phyloP scores from a whole-genome alignment of 1,140 invertebrate species.

The Ylistrum balloti region DNA sequence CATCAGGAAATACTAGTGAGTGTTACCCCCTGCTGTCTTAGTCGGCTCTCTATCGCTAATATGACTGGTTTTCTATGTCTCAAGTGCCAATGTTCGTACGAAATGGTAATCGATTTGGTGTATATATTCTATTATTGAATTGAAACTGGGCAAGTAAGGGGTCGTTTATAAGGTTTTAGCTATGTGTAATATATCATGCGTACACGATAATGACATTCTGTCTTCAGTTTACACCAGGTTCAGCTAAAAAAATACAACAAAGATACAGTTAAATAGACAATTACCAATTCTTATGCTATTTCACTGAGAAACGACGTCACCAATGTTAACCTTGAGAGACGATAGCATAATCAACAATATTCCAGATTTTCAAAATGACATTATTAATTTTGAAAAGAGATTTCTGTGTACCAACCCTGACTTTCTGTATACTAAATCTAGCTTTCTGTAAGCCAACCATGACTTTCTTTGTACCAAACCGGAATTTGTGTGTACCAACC shows the following conservation, averaged over 20 bases:
- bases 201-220: background rate
- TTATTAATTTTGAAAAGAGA: too few species aligned
- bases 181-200: background rate
- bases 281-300: background rate
- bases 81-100: background rate
- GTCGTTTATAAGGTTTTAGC: background rate
- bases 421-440: too few species aligned
- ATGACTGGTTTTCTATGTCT: background rate
- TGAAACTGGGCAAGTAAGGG: background rate
- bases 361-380: too few species aligned
- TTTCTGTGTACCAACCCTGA: too few species aligned
- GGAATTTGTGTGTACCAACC: too few species aligned
- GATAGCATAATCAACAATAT: too few species aligned
- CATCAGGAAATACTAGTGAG: background rate
- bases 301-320: too few species aligned
- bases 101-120: constrained; percentile 25
- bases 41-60: background rate
- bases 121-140: constrained; percentile 14
- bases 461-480: too few species aligned
- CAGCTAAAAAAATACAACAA: background rate
- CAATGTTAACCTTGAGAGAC: too few species aligned
- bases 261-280: background rate
- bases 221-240: background rate
- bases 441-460: too few species aligned
- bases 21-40: background rate